Evolutionary conservation across 92 coral and sea anemone species (phyloP), one percentile per base, ranked within the genome.

Genomic region (Zoanthus sociatus): DNA sequence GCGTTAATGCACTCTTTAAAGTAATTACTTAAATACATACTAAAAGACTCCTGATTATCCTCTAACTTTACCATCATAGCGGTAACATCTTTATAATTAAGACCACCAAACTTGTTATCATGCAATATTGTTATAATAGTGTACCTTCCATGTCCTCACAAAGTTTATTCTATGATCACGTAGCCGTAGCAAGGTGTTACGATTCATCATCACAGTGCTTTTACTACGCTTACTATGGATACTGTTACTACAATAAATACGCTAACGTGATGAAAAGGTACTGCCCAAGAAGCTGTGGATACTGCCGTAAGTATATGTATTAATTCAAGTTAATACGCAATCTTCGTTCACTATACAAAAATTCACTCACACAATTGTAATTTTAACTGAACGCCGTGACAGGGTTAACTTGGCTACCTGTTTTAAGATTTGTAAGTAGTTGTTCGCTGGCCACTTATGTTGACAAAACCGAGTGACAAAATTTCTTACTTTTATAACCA

Each of bases 211-310:
- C 8, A 16, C 61, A 13, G 7, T 81, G 85, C 18, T 46, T 32
- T 46, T 81, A 46, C 75, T 81, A 44, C 33, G 63, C 76, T 9
- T 81, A 26, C 47, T 64, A 64, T 33, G 85, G 85, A 14, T 81
- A 81, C 47, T 81, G 85, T 48, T 61, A 26, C 32, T 21, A 64
- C 85, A 20, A 46, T 58, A 7, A 9, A 21, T 81, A 64, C 31
- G 44, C 60, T 53, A 46, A 20, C 26, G 66, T 74, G 75, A 64
- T 81, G 85, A 21, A 17, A 46, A 64, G 33, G 10, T n/a, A 81
- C n/a, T 81, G 85, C 15, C 85, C 26, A 21, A 46, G 75, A 54
- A 81, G 85, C 85, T 81, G 85, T n/a, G n/a, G 61, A 20, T 11
- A 63, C 6, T 81, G 85, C 85, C 85, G 85, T 81, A 81, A 81